These are phyloP conservation scores for Dryobota labecula DNA, from an alignment of 2,888 invertebrate genomes.

Conservation along the genomic window DNA sequence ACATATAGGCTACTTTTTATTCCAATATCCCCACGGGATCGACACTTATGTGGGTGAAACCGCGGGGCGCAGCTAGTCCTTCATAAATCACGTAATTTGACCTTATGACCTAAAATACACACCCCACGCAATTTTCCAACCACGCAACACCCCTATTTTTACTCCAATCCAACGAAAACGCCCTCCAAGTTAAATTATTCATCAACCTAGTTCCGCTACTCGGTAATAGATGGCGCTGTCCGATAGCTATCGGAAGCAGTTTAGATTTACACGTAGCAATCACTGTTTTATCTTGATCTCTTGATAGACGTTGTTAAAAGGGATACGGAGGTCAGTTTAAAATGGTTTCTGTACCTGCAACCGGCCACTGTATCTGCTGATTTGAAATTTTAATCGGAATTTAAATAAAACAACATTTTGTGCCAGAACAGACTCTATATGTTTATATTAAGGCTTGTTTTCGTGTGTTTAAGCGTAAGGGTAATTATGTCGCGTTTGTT, in stretches of 20 bases:
- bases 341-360: slow-evolving; percentile 32
- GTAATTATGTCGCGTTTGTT: slow-evolving; percentile 13
- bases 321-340: slow-evolving; percentile 54
- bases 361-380: slow-evolving; percentile 61
- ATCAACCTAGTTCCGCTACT: slow-evolving; percentile 69
- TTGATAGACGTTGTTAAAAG: slow-evolving; percentile 32
- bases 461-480: background rate
- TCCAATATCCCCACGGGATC: too few species aligned
- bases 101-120: slow-evolving; percentile 36
- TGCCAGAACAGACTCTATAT: background rate
- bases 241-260: slow-evolving; percentile 71
- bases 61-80: too few species aligned
- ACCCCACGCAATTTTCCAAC: slow-evolving; percentile 28
- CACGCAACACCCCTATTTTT: slow-evolving; percentile 25
- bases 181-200: slow-evolving; percentile 48
- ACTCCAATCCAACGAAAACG: slow-evolving; percentile 12
- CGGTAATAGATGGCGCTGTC: slow-evolving; percentile 70
- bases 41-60: too few species aligned
- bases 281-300: slow-evolving; percentile 67
- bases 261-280: slow-evolving; percentile 68
- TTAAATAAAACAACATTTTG: slow-evolving; percentile 26
- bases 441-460: rapidly evolving
- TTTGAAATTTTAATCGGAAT: slow-evolving; percentile 61
- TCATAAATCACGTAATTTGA: slow-evolving; percentile 7
- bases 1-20: too few species aligned